Conservation (phyloP, 2,797 vertebrate genomes). For the Miichthys miiuy region DNA sequence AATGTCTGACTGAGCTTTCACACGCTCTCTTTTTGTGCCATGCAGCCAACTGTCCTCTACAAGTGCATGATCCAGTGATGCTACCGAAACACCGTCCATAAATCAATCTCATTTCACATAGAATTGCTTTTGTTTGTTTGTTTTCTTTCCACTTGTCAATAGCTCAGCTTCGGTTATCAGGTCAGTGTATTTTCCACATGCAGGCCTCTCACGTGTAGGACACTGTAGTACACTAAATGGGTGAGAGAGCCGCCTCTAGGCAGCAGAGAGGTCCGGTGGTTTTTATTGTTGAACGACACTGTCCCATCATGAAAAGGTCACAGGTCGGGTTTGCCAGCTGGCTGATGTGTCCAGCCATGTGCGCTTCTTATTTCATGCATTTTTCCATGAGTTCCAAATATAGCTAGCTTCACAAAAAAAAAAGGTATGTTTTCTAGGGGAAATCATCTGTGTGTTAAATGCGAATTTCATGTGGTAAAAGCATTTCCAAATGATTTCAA, state of each 20-base stretch:
- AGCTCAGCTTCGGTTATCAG: conserved; percentile 50
- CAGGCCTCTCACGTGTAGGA: conserved; percentile 49
- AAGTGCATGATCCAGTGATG: conserved; percentile 6
- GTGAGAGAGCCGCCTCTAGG: conserved; percentile 50
- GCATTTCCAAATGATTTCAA: conserved; percentile 14
- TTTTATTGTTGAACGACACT: conserved; percentile 26
- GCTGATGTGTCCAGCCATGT: conserved; percentile 1
- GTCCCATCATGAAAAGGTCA: conserved; percentile 29
- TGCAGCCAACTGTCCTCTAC: conserved; percentile 27
- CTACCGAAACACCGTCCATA: conserved; percentile 5
- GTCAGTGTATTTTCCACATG: conserved; percentile 71
- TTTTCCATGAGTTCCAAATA: conserved; percentile 9
- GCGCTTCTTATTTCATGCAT: neutral
- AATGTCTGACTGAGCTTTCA: conserved; percentile 15
- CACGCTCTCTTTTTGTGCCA: neutral
- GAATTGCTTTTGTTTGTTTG: neutral
- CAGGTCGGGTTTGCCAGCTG: conserved; percentile 17
- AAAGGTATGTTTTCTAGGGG: neutral
- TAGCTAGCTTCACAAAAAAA: neutral
- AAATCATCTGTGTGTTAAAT: conserved; percentile 1
- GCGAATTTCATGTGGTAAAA: conserved; percentile 25
- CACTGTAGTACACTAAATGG: conserved; percentile 24
- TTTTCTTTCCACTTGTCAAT: conserved; percentile 73
- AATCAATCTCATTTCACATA: conserved; percentile 65
- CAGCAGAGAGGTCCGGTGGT: conserved; percentile 23